Evolutionary conservation across 1,140 invertebrate species (phyloP), one percentile per base, ranked within the genome.

Genomic region (Lordiphosa stackelbergi): DNA sequence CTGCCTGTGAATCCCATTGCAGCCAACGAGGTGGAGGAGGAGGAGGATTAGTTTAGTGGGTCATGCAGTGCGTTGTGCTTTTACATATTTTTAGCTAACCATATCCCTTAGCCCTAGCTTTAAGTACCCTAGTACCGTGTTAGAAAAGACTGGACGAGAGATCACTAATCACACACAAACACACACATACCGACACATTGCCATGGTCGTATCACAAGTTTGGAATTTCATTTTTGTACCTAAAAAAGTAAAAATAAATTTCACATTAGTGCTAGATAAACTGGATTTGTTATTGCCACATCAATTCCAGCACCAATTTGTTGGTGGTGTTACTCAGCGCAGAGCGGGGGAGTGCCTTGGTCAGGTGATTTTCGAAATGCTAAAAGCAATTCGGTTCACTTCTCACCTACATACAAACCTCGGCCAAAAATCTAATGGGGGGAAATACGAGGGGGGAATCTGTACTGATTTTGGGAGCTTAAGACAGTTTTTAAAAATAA

Each of bases 81-180:
- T 53, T 58, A 35, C 52, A 49, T 9, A 54, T 34, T 34, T 51
- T 53, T 51, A 42, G 16, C 51, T 59, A 49, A 63, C 31, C 35
- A 16, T 48, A 37, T 16, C 10, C 19, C 53, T 53, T 28, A n/a
- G 46, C 48, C 52, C 46, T 45, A 45, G 48, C 9, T 36, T 31
- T 57, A 61, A 59, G 72, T 66, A 75, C 63, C 66, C 11, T 13
- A 7, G 8, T 52, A 69, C 52, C 54, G 71, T 69, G 63, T 65
- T 77, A 75, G 73, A 81, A 49, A 83, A 81, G 77, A 83, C 77
- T 81, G 72, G 72, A 81, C 52, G 64, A 72, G 63, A 55, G 13
- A 53, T 31, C 42, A 55, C 49, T 53, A 28, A 65, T 43, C 31
- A 52, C 40, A 40, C 49, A 59, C 41, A 19, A 35, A 24, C 57